These are phyloP conservation scores for Zaprionus africanus DNA, from an alignment of 1,140 invertebrate genomes.

Conservation along the genomic window DNA sequence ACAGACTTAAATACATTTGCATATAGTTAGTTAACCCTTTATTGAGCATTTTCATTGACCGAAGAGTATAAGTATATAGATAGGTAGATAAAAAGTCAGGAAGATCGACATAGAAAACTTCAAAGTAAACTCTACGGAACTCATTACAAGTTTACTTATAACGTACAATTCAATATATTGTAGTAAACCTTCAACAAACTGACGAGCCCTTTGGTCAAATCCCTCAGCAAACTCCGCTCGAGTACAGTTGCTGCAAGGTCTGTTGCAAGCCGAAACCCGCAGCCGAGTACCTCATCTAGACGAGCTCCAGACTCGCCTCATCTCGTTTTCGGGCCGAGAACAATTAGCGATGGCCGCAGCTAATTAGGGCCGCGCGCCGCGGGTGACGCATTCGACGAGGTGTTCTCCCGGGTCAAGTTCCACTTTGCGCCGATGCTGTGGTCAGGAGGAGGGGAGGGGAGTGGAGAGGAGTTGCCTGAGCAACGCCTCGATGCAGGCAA, in stretches of 20 bases:
- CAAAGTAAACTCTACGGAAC: no score
- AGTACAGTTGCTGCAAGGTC: background rate
- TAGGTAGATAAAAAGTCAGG: no score
- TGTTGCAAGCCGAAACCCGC: conserved; percentile 1
- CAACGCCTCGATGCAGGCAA: conserved; percentile 1
- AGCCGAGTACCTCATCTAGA: background rate
- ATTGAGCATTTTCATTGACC: no score
- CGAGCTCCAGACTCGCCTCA: background rate
- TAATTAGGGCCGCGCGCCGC: conserved; percentile 69
- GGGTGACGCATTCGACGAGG: conserved; percentile 41
- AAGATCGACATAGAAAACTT: no score
- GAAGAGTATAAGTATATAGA: no score
- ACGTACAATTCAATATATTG: no score
- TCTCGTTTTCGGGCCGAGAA: conserved; percentile 41
- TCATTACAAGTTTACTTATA: no score
- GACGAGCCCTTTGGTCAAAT: no score
- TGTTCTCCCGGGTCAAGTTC: conserved; percentile 4
- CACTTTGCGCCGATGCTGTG: background rate
- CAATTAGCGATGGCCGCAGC: conserved; percentile 69
- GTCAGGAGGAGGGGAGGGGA: background rate
- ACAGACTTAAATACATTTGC: no score
- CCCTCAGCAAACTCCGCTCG: no score
- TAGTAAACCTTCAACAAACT: no score
- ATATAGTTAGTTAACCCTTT: no score
- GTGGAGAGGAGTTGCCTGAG: background rate